Percentiles rank a stretch among this genome's conserved stretches.
Evolutionary conservation across 2,888 invertebrate genomes (phyloP).

Genomic region (Epistrophella euchroma): DNA sequence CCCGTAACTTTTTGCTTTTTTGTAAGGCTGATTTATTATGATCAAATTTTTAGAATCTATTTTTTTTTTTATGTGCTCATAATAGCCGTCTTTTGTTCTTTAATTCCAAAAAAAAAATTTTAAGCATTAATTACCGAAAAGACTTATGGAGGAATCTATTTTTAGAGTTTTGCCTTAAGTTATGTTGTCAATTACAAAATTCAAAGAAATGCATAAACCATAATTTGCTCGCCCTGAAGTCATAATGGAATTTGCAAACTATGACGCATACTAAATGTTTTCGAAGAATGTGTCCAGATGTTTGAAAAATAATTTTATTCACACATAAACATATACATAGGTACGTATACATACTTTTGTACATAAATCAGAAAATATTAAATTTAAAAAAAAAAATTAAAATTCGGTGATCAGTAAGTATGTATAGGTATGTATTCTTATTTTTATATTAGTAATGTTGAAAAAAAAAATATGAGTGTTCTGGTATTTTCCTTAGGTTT

Average conservation of each 20-base stretch:
- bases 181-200: not conserved
- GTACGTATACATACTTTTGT: not conserved
- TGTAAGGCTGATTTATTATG: too few relatives aligned
- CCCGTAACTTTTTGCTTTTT: too few relatives aligned
- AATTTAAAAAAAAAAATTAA: not conserved
- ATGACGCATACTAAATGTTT: slow-evolving; percentile 16
- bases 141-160: not conserved
- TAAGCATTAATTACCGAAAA: not conserved
- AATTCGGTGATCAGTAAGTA: not conserved
- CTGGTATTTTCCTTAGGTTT: not conserved
- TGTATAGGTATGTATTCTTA: not conserved
- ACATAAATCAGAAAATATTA: not conserved
- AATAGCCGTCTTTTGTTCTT: not conserved
- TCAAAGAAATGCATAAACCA: slow-evolving; percentile 10
- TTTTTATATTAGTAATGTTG: not conserved
- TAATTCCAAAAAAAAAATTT: not conserved
- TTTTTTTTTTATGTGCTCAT: not conserved
- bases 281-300: slow-evolving; percentile 25
- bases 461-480: not conserved
- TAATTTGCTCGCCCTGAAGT: slow-evolving; percentile 17
- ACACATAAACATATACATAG: not conserved
- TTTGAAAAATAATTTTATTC: not conserved
- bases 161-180: not conserved
- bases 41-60: not conserved
- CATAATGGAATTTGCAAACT: slow-evolving; percentile 1